A percentile compares a stretch with the other conserved stretches of the same genome.
Conservation (phyloP, 2,797 vertebrate genomes). For the Rhabdomys pumilio region DNA sequence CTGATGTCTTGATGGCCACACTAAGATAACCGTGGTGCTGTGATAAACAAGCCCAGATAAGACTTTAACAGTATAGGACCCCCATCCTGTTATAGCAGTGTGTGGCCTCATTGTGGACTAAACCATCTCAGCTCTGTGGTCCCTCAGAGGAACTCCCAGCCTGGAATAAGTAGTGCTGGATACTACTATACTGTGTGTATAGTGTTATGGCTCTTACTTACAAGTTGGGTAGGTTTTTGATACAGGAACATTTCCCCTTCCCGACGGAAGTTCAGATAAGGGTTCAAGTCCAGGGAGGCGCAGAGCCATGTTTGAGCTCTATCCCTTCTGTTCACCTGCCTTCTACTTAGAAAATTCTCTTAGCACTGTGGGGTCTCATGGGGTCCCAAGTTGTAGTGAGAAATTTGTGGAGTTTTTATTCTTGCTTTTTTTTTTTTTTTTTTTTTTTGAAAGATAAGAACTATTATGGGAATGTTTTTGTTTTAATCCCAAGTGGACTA, state of each 20-base stretch:
- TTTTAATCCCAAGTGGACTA: neutral
- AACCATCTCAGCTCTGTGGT: neutral
- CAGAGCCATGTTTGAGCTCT: neutral
- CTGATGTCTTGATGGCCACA: neutral
- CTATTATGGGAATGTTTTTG: neutral
- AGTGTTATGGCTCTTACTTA: neutral
- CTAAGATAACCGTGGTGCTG: neutral
- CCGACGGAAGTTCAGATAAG: neutral
- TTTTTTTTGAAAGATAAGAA: neutral
- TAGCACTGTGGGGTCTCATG: neutral
- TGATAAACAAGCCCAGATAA: neutral
- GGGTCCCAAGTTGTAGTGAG: neutral
- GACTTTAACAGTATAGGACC: neutral
- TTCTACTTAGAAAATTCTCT: conserved; percentile 15
- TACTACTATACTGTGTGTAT: neutral
- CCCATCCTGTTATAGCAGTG: neutral
- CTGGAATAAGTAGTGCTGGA: neutral
- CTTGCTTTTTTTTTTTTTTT: neutral
- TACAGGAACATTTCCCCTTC: neutral
- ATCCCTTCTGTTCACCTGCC: neutral
- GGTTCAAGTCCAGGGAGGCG: conserved; percentile 43
- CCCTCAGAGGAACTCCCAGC: neutral
- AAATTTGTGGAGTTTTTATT: neutral
- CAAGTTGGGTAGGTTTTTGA: neutral
- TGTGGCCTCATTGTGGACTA: neutral